These are phyloP conservation scores for Brachyopa scutellaris DNA, from an alignment of 2,888 invertebrate species.

Conservation along the genomic window DNA sequence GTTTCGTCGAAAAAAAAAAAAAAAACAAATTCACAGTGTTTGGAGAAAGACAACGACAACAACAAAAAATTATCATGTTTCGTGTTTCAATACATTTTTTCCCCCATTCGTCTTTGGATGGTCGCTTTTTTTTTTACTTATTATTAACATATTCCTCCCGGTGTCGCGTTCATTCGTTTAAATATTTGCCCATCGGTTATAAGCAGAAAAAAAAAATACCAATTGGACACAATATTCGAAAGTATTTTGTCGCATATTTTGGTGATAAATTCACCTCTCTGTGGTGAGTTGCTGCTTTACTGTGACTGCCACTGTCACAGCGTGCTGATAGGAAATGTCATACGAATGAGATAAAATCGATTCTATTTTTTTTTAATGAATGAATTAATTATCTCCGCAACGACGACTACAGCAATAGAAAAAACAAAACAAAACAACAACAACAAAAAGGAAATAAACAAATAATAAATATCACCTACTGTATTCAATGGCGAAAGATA, in stretches of 20 bases:
- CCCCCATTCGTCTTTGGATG: not conserved
- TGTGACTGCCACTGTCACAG: slow-evolving; percentile 11
- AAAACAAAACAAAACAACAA: slow-evolving; percentile 13
- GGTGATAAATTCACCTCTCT: slow-evolving; percentile 23
- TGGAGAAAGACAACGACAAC: slow-evolving; percentile 32
- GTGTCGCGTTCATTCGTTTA: slow-evolving; percentile 17
- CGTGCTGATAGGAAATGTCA: slow-evolving; percentile 25
- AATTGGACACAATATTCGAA: slow-evolving; percentile 1
- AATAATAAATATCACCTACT: slow-evolving; percentile 43
- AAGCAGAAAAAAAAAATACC: slow-evolving; percentile 6
- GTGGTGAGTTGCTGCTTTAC: slow-evolving; percentile 23
- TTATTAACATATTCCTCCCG: slow-evolving; percentile 52
- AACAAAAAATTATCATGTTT: slow-evolving; percentile 50
- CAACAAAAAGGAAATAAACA: slow-evolving; percentile 36
- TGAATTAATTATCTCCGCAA: slow-evolving; percentile 53
- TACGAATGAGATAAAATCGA: slow-evolving; percentile 38
- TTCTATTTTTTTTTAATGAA: slow-evolving; percentile 59
- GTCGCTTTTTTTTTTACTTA: slow-evolving; percentile 13
- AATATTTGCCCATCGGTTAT: slow-evolving; percentile 47
- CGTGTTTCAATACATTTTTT: slow-evolving; percentile 16
- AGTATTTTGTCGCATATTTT: slow-evolving; percentile 16
- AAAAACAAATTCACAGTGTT: slow-evolving; percentile 27
- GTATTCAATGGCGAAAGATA: slow-evolving; percentile 52
- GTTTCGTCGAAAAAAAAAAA: slow-evolving; percentile 42
- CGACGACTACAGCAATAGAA: not conserved